These are phyloP conservation scores for Montipora efflorescens DNA, from an alignment of 64 coral and sea anemone genomes.

Conservation along the genomic window DNA sequence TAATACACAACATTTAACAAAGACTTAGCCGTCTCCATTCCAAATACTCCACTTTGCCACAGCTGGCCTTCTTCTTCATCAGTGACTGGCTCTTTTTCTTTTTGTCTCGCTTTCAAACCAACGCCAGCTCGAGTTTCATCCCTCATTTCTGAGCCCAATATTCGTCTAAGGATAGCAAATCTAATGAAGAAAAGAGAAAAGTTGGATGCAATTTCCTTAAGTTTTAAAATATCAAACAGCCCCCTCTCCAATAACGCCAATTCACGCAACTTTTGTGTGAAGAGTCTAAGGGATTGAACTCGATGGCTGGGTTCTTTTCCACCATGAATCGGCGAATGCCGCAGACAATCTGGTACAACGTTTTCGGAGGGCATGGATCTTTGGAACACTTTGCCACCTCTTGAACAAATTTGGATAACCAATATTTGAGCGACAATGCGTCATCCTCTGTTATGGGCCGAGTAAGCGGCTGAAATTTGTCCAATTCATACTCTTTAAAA, in stretches of 20 bases:
- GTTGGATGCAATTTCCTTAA: constrained; percentile 25
- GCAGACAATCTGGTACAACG: constrained; percentile 1
- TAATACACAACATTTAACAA: too few relatives aligned
- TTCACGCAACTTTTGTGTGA: constrained; percentile 20
- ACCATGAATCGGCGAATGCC: constrained; percentile 14
- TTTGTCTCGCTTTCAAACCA: constrained; percentile 9
- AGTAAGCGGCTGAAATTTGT: constrained; percentile 45
- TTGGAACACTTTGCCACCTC: neutral
- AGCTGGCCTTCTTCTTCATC: too few relatives aligned
- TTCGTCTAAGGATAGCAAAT: too few relatives aligned
- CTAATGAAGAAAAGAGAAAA: neutral
- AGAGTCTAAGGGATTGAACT: neutral
- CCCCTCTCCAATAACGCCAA: constrained; percentile 37
- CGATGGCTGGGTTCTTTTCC: constrained; percentile 25
- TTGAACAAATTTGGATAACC: constrained; percentile 11
- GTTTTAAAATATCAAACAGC: constrained; percentile 28
- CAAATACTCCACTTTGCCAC: too few relatives aligned
- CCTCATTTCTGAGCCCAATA: constrained; percentile 23
- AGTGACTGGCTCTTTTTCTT: constrained; percentile 5
- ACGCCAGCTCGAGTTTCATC: constrained; percentile 15
- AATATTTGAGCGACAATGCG: constrained; percentile 15
- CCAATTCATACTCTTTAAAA: constrained; percentile 53
- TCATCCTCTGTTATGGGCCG: neutral
- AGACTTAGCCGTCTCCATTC: too few relatives aligned
- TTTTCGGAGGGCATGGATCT: too few relatives aligned